phyloP scores from a whole-genome alignment of 2,888 invertebrate species.

The Ochropleura plecta region DNA sequence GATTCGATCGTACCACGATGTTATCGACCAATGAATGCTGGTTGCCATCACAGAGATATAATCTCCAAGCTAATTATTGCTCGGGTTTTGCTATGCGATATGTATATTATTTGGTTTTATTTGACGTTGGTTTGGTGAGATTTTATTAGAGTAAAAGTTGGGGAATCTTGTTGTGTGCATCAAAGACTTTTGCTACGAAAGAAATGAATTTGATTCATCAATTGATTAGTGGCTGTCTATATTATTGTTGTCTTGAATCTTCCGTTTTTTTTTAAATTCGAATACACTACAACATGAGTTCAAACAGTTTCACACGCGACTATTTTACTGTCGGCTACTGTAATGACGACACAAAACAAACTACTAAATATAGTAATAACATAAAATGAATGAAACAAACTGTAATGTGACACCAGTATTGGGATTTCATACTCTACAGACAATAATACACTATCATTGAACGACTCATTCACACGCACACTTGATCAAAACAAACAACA shows the following conservation, averaged over 20 bases:
- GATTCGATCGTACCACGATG: conserved; percentile 49
- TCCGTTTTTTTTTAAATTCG: not conserved
- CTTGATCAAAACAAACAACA: conserved; percentile 26
- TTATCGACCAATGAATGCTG: conserved; percentile 58
- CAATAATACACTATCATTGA: not conserved
- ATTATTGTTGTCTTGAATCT: not conserved
- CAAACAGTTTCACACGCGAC: not conserved
- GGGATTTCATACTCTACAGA: not conserved
- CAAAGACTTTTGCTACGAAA: not conserved
- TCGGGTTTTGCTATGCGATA: conserved; percentile 21
- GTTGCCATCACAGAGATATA: conserved; percentile 55
- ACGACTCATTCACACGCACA: not conserved
- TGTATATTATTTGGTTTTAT: conserved; percentile 32
- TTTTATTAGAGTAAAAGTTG: not conserved
- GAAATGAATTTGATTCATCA: not conserved
- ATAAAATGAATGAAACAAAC: not conserved
- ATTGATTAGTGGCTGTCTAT: not conserved
- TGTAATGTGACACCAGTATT: too few species aligned
- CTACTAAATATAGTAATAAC: not conserved
- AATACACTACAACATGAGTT: not conserved
- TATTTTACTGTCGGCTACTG: not conserved
- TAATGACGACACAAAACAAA: not conserved
- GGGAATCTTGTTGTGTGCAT: not conserved
- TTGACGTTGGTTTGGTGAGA: not conserved
- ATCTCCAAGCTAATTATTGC: conserved; percentile 56